Conservation (phyloP, 2,797 vertebrate genomes). For the Sandelia bainsii region DNA sequence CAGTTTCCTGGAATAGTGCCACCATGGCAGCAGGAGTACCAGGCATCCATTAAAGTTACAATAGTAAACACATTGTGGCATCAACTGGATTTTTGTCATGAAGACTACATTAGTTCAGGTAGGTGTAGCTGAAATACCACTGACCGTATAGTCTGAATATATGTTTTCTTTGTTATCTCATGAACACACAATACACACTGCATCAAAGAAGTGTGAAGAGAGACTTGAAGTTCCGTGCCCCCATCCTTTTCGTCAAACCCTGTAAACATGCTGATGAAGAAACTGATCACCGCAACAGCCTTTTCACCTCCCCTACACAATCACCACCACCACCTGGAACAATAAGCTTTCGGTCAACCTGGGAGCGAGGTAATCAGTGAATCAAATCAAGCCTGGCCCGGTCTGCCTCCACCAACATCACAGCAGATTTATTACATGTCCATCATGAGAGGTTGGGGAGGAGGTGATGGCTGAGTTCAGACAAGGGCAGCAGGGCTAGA, state of each 20-base stretch:
- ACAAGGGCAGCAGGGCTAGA: conserved; percentile 7
- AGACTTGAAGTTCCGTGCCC: not conserved
- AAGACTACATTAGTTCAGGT: too few species aligned
- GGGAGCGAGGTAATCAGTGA: conserved; percentile 56
- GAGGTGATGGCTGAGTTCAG: conserved; percentile 41
- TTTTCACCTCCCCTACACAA: not conserved
- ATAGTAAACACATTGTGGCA: too few species aligned
- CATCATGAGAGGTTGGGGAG: conserved; percentile 47
- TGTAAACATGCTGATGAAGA: conserved; percentile 27
- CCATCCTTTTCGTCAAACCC: not conserved
- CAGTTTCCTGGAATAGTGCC: too few species aligned
- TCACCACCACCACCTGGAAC: conserved; percentile 25
- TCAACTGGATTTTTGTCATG: too few species aligned
- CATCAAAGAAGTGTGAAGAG: not conserved
- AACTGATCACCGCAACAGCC: conserved; percentile 2
- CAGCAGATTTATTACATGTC: conserved; percentile 66
- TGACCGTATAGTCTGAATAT: too few species aligned
- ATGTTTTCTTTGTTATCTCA: not conserved
- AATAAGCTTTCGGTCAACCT: conserved; percentile 47
- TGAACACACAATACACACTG: not conserved
- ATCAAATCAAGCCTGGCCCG: conserved; percentile 47
- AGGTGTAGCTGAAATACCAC: too few species aligned
- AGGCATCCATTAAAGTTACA: too few species aligned
- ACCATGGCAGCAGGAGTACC: too few species aligned
- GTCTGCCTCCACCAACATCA: conserved; percentile 41